Percentiles rank a stretch among this genome's conserved stretches.
Conservation (phyloP, 2,888 invertebrate genomes). For the Apamea monoglypha region DNA sequence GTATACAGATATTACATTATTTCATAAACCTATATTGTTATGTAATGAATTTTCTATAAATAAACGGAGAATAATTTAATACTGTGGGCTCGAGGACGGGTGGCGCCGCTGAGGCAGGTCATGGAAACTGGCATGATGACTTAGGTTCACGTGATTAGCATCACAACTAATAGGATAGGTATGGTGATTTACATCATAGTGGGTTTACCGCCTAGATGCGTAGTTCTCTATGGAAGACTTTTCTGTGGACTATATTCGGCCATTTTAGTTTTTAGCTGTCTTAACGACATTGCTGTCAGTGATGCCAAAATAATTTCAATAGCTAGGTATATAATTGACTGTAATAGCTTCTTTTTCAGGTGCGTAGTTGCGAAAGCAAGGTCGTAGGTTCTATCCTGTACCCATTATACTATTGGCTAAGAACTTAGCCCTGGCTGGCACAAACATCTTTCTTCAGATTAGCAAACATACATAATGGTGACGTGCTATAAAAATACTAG, state of each 20-base stretch:
- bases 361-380: neutral
- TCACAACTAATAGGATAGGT: constrained; percentile 13
- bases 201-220: neutral
- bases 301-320: neutral
- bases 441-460: neutral
- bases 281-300: too few species aligned
- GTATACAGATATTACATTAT: constrained; percentile 14
- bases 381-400: neutral
- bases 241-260: neutral
- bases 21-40: constrained; percentile 13
- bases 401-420: too few species aligned
- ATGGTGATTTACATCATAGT: constrained; percentile 23
- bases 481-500: neutral
- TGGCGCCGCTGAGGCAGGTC: constrained; percentile 26
- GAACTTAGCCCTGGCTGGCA: neutral
- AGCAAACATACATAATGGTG: neutral
- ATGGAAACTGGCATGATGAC: constrained; percentile 17
- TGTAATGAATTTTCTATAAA: constrained; percentile 15
- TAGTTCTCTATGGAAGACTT: neutral
- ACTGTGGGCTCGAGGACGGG: neutral
- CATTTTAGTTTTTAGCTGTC: neutral
- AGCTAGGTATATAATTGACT: neutral
- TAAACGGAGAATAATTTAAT: constrained; percentile 20
- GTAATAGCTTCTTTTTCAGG: neutral
- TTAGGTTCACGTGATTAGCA: constrained; percentile 15